A percentile compares a stretch with the other conserved stretches of the same genome.
phyloP scores from a whole-genome alignment of 2,888 invertebrate genomes.

The Julus scandinavius region DNA sequence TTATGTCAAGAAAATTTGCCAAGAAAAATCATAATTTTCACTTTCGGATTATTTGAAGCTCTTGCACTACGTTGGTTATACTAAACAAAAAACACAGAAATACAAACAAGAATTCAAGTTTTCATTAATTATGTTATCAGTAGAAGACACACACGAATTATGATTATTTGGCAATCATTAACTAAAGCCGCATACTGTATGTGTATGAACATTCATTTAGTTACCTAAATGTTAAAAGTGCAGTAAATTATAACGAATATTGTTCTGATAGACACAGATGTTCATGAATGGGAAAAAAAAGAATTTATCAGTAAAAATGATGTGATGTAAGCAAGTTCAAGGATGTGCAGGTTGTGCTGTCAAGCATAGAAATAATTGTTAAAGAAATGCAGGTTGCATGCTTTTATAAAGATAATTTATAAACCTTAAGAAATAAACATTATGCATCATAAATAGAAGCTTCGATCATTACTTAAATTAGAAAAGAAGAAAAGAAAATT shows the following conservation, averaged over 20 bases:
- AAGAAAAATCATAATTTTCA: no score
- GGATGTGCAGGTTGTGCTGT: neutral
- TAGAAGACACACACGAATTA: neutral
- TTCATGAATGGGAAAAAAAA: neutral
- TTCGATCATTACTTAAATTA: neutral
- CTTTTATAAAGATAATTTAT: neutral
- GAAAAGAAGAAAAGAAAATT: neutral
- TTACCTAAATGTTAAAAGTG: no score
- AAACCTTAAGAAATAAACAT: neutral
- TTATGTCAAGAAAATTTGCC: no score
- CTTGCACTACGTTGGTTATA: no score
- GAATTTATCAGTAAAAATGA: neutral
- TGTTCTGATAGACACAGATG: neutral
- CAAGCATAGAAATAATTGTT: neutral
- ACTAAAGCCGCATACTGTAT: no score
- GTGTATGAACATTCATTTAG: no score
- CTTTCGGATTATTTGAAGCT: no score
- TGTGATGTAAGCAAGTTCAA: neutral
- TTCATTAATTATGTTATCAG: neutral
- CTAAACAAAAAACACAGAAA: no score
- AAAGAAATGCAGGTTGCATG: neutral
- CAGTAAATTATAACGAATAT: no score
- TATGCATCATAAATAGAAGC: neutral
- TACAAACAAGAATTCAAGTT: neutral
- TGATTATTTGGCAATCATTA: no score